These are phyloP conservation scores for Aurelia aurita DNA, from an alignment of 30 jellyfish, hydroid and myxozoan species.

Conservation along the genomic window DNA sequence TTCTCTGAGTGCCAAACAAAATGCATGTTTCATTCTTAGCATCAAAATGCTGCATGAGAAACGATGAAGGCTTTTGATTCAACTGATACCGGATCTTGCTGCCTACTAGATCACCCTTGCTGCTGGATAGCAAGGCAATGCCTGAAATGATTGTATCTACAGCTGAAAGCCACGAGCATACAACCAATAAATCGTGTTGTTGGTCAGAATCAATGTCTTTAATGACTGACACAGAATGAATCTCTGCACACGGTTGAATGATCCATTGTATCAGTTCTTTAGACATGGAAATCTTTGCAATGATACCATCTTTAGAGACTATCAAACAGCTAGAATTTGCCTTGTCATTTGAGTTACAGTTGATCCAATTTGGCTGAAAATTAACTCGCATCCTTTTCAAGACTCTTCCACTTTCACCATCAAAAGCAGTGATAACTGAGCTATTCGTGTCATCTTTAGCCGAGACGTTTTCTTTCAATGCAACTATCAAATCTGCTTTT, in stretches of 20 bases:
- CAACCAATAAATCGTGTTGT: constrained; percentile 24
- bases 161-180: constrained; percentile 61
- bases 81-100: constrained; percentile 64
- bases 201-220: constrained; percentile 39
- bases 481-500: constrained; percentile 25
- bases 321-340: constrained; percentile 41
- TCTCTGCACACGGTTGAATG: constrained; percentile 28
- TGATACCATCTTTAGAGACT: constrained; percentile 19
- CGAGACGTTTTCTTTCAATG: constrained; percentile 1
- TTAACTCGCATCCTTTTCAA: constrained; percentile 15
- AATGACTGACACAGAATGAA: constrained; percentile 35
- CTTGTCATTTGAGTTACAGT: neutral
- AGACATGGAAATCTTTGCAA: constrained; percentile 30
- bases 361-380: constrained; percentile 29
- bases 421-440: constrained; percentile 31
- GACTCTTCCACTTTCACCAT: constrained; percentile 45
- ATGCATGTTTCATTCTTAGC: constrained; percentile 61
- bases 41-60: constrained; percentile 59
- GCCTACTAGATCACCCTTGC: constrained; percentile 47
- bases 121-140: constrained; percentile 49
- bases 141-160: constrained; percentile 40
- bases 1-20: constrained; percentile 50
- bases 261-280: constrained; percentile 19
- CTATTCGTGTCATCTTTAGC: neutral
- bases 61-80: constrained; percentile 49